Evolutionary conservation across 2,797 vertebrate genomes (phyloP).

Genomic region (Neomorphus geoffroyi): DNA sequence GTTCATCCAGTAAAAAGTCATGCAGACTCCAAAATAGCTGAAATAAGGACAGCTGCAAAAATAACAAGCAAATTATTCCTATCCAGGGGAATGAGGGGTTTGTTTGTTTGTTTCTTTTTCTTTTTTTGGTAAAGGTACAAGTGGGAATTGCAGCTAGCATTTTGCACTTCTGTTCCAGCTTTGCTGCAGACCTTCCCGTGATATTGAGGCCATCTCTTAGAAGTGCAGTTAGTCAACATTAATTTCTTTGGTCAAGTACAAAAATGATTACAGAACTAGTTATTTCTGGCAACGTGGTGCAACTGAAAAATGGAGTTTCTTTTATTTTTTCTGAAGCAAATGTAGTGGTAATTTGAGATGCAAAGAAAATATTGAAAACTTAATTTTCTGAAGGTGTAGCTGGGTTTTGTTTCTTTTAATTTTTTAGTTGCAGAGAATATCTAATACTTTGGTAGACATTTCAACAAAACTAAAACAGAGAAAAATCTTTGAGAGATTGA

Average conservation of each 20-base stretch:
- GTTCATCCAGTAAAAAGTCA: not conserved
- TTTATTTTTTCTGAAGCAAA: not conserved
- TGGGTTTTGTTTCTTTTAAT: not conserved
- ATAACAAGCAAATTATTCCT: not conserved
- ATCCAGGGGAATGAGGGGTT: not conserved
- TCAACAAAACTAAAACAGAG: not conserved
- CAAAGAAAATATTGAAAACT: not conserved
- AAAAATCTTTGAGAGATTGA: not conserved
- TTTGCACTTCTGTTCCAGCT: conserved; percentile 8
- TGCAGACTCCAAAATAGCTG: not conserved
- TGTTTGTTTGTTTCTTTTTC: not conserved
- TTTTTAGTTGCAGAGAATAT: not conserved
- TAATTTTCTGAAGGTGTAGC: not conserved
- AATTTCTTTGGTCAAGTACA: not conserved
- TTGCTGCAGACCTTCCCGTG: not conserved
- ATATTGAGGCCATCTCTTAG: not conserved
- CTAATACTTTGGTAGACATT: not conserved
- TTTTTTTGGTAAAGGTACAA: not conserved
- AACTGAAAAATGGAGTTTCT: not conserved
- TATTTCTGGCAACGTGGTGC: not conserved
- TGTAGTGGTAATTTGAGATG: accelerated
- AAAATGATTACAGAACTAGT: not conserved
- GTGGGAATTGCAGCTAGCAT: not conserved
- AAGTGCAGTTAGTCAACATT: not conserved
- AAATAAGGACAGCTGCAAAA: not conserved